Percentiles rank a stretch among this genome's conserved stretches.
Evolutionary conservation across 2,888 invertebrate species (phyloP).

Genomic region (Acanthacorydalis orientalis): DNA sequence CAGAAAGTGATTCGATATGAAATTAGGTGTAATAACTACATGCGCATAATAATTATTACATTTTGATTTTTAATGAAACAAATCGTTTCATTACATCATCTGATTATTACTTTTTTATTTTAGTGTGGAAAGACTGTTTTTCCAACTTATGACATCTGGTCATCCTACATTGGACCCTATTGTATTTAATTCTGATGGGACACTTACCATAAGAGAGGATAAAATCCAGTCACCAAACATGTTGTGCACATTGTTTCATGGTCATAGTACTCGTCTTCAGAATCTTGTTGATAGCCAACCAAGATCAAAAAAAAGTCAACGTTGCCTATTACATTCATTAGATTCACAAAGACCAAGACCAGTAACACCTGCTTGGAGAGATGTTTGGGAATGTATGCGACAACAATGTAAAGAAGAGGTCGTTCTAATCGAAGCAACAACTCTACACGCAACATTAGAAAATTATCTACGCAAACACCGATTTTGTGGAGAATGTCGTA

Average conservation of each 20-base stretch:
- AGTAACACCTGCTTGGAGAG: slow-evolving; percentile 56
- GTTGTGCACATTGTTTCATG: slow-evolving; percentile 69
- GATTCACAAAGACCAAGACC: slow-evolving; percentile 70
- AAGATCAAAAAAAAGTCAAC: slow-evolving; percentile 72
- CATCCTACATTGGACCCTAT: slow-evolving; percentile 80
- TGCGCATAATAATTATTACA: too few species aligned
- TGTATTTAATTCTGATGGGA: slow-evolving; percentile 55
- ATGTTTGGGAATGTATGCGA: slow-evolving; percentile 75
- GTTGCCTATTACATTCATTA: slow-evolving; percentile 78
- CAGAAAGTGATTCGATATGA: too few species aligned
- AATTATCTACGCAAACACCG: slow-evolving; percentile 83
- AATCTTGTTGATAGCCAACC: slow-evolving; percentile 65
- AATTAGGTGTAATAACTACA: too few species aligned
- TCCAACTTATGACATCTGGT: slow-evolving; percentile 67
- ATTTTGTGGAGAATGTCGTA: slow-evolving; percentile 86
- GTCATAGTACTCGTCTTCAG: slow-evolving; percentile 64
- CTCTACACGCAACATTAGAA: slow-evolving; percentile 70
- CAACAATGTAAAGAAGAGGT: slow-evolving; percentile 67
- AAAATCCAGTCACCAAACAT: slow-evolving; percentile 64
- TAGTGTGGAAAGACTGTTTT: slow-evolving; percentile 79
- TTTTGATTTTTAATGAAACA: too few species aligned
- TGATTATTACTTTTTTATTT: slow-evolving; percentile 17
- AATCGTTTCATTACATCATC: background rate
- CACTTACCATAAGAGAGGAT: slow-evolving; percentile 64
- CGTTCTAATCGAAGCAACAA: slow-evolving; percentile 71